Evolutionary conservation across 2,797 vertebrate genomes (phyloP).

Genomic region (Meda fulgida): DNA sequence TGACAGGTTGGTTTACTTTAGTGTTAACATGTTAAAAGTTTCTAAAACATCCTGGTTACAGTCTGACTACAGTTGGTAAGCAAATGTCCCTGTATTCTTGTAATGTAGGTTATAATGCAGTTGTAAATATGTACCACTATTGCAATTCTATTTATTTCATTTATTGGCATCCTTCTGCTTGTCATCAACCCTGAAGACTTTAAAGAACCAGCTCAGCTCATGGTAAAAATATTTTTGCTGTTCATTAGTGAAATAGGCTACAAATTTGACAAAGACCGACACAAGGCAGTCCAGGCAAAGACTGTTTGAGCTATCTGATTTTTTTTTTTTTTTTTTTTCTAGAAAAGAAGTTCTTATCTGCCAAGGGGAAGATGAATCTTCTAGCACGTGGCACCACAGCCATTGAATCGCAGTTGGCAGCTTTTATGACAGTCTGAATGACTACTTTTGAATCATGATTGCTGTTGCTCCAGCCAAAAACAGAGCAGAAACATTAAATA

Average conservation of each 20-base stretch:
- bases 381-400: neutral
- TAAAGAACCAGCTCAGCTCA: slow-evolving; percentile 73
- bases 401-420: neutral
- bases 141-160: slow-evolving; percentile 70
- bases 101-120: slow-evolving; percentile 45
- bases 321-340: too few relatives aligned
- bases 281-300: too few relatives aligned
- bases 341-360: too few relatives aligned
- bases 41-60: neutral
- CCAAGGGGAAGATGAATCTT: neutral
- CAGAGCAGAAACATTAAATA: neutral
- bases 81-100: neutral
- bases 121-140: slow-evolving; percentile 65
- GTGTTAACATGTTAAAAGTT: neutral
- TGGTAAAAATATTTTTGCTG: slow-evolving; percentile 75
- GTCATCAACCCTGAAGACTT: slow-evolving; percentile 73
- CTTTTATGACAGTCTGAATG: neutral
- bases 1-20: slow-evolving; percentile 23
- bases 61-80: neutral
- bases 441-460: neutral
- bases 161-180: slow-evolving; percentile 82
- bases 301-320: too few relatives aligned
- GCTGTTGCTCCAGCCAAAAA: neutral
- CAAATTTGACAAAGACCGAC: too few relatives aligned
- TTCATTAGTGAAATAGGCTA: neutral